phyloP scores from a whole-genome alignment of 2,888 invertebrate species.

The Archips xylosteana region DNA sequence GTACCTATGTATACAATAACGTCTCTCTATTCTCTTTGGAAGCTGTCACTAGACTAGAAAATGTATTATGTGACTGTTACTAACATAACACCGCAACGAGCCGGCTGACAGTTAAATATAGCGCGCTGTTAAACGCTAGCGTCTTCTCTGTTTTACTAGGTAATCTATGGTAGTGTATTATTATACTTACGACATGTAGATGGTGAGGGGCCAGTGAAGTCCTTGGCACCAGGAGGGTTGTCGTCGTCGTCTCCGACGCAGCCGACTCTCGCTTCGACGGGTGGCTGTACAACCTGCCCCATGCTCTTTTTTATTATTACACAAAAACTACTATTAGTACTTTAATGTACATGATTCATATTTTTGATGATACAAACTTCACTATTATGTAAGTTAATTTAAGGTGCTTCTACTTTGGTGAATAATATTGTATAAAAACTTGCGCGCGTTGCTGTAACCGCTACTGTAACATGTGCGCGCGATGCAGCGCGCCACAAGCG shows the following conservation, averaged over 20 bases:
- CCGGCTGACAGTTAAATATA: no score
- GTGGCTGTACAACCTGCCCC: slow-evolving; percentile 89
- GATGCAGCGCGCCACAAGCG: no score
- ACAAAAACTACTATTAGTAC: neutral
- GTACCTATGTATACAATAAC: no score
- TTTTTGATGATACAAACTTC: neutral
- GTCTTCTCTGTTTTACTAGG: no score
- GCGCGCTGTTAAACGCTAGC: no score
- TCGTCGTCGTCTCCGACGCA: slow-evolving; percentile 92
- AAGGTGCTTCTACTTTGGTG: neutral
- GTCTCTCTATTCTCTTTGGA: no score
- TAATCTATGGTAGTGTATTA: neutral
- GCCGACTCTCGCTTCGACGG: slow-evolving; percentile 92
- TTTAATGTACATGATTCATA: neutral
- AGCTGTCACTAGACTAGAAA: no score
- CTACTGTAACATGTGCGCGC: neutral
- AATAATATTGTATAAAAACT: neutral
- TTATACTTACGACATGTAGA: slow-evolving; percentile 72
- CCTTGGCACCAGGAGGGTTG: slow-evolving; percentile 87
- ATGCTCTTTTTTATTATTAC: slow-evolving; percentile 5
- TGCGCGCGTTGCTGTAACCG: neutral
- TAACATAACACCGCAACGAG: no score
- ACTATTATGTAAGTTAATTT: neutral
- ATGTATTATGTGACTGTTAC: no score
- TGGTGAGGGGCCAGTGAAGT: slow-evolving; percentile 77